Evolutionary conservation across 2,797 vertebrate genomes (phyloP).

Genomic region (Karalla daura): DNA sequence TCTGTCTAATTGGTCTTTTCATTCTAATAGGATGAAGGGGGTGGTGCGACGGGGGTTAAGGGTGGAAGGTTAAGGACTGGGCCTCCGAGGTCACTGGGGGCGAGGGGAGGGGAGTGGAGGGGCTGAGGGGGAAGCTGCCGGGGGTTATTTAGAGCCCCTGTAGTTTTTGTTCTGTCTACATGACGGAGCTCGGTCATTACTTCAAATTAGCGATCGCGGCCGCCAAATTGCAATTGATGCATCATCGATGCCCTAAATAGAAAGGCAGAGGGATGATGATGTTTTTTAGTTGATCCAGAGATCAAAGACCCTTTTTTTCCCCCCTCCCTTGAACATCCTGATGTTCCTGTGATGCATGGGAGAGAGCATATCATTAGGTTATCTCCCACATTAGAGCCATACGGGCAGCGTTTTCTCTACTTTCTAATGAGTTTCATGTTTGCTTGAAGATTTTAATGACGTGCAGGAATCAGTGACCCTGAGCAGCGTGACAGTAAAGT

Average conservation of each 20-base stretch:
- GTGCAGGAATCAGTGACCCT: conserved; percentile 74
- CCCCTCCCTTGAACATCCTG: conserved; percentile 30
- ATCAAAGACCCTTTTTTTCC: conserved; percentile 68
- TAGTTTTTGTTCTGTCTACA: conserved; percentile 70
- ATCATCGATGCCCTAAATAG: conserved; percentile 55
- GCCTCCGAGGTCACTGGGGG: conserved; percentile 64
- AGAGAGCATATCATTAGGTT: conserved; percentile 72
- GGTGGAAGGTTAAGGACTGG: conserved; percentile 74
- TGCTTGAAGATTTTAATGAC: conserved; percentile 78
- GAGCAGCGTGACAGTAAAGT: conserved; percentile 61
- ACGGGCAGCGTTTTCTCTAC: conserved; percentile 57
- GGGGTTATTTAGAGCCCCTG: conserved; percentile 41
- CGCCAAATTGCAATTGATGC: conserved; percentile 56
- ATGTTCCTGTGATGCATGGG: conserved; percentile 50
- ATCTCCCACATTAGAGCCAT: conserved; percentile 57
- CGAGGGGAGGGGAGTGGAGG: conserved; percentile 29
- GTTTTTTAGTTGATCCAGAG: conserved; percentile 62
- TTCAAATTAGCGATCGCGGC: conserved; percentile 61
- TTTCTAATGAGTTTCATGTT: conserved; percentile 76
- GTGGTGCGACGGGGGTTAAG: conserved; percentile 59
- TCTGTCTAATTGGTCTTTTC: conserved; percentile 87
- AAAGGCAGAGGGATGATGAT: conserved; percentile 67
- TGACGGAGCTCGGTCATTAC: conserved; percentile 56
- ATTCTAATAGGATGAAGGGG: conserved; percentile 79
- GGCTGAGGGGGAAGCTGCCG: conserved; percentile 23